Evolutionary conservation across 1,140 invertebrate species (phyloP).

Genomic region (Pachypeltis micranthus): DNA sequence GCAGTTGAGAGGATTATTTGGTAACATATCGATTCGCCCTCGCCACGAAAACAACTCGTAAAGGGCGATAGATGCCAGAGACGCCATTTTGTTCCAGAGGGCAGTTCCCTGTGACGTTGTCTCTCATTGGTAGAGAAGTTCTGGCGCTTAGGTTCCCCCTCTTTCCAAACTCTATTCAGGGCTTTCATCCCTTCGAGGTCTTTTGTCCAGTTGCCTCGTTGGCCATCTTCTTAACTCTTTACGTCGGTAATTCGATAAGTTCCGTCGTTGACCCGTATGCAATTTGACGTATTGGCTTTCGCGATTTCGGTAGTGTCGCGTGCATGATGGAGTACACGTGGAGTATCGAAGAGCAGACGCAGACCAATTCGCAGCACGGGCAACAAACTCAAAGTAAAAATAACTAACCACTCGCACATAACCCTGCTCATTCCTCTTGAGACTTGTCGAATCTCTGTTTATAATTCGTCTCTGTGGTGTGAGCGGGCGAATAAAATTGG

Average conservation of each 20-base stretch:
- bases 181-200: background rate
- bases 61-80: background rate
- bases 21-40: constrained; percentile 6
- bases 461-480: no score
- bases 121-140: background rate
- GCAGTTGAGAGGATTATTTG: background rate
- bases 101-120: background rate
- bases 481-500: no score
- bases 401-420: no score
- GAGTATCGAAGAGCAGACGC: constrained; percentile 20
- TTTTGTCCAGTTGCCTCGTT: constrained; percentile 3
- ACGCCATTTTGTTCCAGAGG: background rate
- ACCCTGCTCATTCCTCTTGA: no score
- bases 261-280: background rate
- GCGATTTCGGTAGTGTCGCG: background rate
- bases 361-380: constrained; percentile 18
- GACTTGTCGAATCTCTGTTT: no score
- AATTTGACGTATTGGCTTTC: background rate
- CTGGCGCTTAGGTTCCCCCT: background rate
- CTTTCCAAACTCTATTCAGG: background rate
- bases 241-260: no score
- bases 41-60: constrained; percentile 4
- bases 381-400: constrained; percentile 17
- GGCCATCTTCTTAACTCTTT: background rate
- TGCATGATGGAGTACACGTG: constrained; percentile 20